Evolutionary conservation across 2,888 invertebrate species (phyloP).

Genomic region (Acleris sparsana): DNA sequence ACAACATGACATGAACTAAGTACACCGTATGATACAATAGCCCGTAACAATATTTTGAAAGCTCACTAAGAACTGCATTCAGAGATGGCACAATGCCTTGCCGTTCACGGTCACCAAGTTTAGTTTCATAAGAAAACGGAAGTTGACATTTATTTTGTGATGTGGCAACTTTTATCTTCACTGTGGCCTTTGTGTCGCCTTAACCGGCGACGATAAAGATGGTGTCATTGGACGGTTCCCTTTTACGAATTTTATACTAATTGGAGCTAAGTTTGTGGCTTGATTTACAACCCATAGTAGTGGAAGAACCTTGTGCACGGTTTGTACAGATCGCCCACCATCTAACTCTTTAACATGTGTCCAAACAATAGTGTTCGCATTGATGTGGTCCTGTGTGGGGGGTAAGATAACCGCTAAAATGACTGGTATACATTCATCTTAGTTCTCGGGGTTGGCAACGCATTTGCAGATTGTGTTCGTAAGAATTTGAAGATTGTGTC

Average conservation of each 20-base stretch:
- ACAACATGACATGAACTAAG: slow-evolving; percentile 36
- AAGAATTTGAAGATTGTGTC: too few relatives aligned
- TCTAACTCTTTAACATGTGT: too few relatives aligned
- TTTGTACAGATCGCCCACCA: too few relatives aligned
- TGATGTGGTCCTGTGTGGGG: too few relatives aligned
- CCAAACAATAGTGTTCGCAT: too few relatives aligned
- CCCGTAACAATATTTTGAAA: slow-evolving; percentile 68
- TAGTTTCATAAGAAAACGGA: slow-evolving; percentile 59
- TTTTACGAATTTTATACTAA: slow-evolving; percentile 19
- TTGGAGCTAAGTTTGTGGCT: neutral
- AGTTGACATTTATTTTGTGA: slow-evolving; percentile 63
- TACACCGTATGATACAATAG: slow-evolving; percentile 55
- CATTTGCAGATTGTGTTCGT: too few relatives aligned
- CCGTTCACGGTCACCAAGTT: slow-evolving; percentile 52
- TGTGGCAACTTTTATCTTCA: slow-evolving; percentile 54
- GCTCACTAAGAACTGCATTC: slow-evolving; percentile 57
- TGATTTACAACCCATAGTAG: too few relatives aligned
- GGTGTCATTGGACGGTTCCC: slow-evolving; percentile 25
- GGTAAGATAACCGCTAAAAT: too few relatives aligned
- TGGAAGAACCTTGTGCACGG: too few relatives aligned
- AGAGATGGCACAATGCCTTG: slow-evolving; percentile 50
- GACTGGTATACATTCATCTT: too few relatives aligned
- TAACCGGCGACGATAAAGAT: slow-evolving; percentile 6
- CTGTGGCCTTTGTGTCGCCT: slow-evolving; percentile 41
- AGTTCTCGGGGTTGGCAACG: too few relatives aligned